Conservation (phyloP, 2,888 invertebrate genomes). For the Gymnocheta viridis region DNA sequence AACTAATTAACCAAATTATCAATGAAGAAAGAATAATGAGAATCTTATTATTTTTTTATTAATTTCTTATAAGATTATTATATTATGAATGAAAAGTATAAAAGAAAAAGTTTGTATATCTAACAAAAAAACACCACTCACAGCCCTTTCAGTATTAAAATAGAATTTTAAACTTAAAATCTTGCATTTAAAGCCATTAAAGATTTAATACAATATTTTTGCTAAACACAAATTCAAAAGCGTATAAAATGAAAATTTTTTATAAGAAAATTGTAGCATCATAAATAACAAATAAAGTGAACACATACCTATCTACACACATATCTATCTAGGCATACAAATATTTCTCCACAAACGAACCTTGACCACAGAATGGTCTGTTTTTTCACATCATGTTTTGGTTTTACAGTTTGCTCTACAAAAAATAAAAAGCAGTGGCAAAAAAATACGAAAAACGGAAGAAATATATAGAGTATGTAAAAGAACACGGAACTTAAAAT, state of each 20-base stretch:
- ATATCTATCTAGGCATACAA: slow-evolving; percentile 3
- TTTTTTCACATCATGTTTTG: slow-evolving; percentile 17
- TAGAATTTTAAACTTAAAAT: no score
- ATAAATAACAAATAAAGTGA: slow-evolving; percentile 32
- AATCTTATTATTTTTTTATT: no score
- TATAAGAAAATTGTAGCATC: not conserved
- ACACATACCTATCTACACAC: not conserved
- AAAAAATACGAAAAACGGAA: not conserved
- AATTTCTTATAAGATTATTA: no score
- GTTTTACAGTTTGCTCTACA: slow-evolving; percentile 24
- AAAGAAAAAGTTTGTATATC: no score
- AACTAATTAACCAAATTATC: no score
- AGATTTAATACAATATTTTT: slow-evolving; percentile 1
- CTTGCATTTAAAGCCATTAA: slow-evolving; percentile 8
- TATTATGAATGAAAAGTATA: no score
- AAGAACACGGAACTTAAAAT: not conserved
- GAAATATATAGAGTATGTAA: not conserved
- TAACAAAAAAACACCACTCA: no score
- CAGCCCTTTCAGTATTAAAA: no score
- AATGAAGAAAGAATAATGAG: no score
- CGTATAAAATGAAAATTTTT: slow-evolving; percentile 4
- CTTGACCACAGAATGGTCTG: slow-evolving; percentile 62
- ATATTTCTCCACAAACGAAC: slow-evolving; percentile 41
- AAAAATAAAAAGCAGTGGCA: not conserved
- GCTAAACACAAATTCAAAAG: not conserved